Evolutionary conservation across 2,113 vertebrate species (phyloP).

Genomic region (Bubo bubo): DNA sequence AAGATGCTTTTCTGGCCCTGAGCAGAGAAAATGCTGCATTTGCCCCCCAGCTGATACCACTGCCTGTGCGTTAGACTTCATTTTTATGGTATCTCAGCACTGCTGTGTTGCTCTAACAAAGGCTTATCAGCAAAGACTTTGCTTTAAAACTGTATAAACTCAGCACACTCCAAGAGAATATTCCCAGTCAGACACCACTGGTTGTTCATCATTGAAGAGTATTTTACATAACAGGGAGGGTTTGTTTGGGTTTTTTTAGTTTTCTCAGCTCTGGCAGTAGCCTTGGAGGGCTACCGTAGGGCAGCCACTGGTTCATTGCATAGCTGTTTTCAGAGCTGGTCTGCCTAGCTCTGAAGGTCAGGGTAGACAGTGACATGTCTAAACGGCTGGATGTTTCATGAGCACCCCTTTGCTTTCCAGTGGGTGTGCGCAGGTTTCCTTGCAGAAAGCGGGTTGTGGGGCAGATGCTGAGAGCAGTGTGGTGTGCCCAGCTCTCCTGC

Average conservation of each 20-base stretch:
- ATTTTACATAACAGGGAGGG: not conserved
- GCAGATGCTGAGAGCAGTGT: not conserved
- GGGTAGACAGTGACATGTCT: accelerated
- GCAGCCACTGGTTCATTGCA: accelerated
- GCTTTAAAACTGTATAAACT: not conserved
- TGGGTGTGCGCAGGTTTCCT: not conserved
- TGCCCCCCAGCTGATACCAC: not conserved
- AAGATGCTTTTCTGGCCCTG: not conserved
- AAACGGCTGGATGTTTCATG: not conserved
- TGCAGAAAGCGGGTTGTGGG: not conserved
- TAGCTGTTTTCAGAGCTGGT: not conserved
- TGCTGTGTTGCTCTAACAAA: not conserved
- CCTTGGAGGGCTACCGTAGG: not conserved
- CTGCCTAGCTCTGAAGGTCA: not conserved
- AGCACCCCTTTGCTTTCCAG: not conserved
- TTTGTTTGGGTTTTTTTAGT: not conserved
- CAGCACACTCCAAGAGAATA: not conserved
- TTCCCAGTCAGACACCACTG: not conserved
- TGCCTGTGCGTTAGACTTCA: not conserved
- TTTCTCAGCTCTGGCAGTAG: not conserved
- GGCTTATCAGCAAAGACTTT: not conserved
- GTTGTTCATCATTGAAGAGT: not conserved
- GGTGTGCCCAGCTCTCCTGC: not conserved
- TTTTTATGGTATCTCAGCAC: not conserved
- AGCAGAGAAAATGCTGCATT: not conserved